Percentiles rank a stretch among this genome's conserved stretches.
phyloP scores from a whole-genome alignment of 92 coral and sea anemone species.

The Epizoanthus ramosus region DNA sequence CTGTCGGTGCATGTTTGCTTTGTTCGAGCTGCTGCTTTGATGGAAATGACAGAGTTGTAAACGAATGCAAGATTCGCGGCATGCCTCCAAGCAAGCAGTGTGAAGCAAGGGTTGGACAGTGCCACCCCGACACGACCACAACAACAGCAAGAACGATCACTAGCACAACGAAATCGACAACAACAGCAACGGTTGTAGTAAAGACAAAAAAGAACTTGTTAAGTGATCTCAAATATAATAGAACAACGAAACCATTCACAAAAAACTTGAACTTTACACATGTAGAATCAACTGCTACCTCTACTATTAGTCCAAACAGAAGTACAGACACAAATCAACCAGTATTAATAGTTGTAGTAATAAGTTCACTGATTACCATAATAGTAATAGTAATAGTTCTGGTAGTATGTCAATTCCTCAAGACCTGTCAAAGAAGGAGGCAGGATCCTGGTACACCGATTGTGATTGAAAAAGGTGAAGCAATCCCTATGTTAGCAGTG shows the following conservation, averaged over 20 bases:
- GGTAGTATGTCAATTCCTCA: no score
- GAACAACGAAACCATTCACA: background rate
- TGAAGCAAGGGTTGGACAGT: background rate
- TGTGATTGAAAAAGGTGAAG: no score
- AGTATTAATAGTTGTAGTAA: no score
- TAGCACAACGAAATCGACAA: background rate
- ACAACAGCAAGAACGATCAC: background rate
- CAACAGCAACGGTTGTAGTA: background rate
- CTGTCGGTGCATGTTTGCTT: background rate
- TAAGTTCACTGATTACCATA: no score
- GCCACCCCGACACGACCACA: background rate
- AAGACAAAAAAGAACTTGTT: background rate
- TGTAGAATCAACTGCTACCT: no score
- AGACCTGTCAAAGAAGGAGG: no score
- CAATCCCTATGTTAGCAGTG: no score
- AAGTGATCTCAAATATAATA: background rate
- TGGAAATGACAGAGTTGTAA: background rate
- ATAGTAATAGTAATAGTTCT: no score
- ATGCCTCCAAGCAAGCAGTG: slow-evolving; percentile 1
- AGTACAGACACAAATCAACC: no score
- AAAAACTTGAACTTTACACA: background rate
- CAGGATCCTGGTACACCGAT: no score
- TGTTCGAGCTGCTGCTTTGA: slow-evolving; percentile 20
- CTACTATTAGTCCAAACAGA: no score
- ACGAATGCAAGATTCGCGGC: background rate